Conservation (phyloP, 2,888 invertebrate species). For the Andrena bicolor region DNA sequence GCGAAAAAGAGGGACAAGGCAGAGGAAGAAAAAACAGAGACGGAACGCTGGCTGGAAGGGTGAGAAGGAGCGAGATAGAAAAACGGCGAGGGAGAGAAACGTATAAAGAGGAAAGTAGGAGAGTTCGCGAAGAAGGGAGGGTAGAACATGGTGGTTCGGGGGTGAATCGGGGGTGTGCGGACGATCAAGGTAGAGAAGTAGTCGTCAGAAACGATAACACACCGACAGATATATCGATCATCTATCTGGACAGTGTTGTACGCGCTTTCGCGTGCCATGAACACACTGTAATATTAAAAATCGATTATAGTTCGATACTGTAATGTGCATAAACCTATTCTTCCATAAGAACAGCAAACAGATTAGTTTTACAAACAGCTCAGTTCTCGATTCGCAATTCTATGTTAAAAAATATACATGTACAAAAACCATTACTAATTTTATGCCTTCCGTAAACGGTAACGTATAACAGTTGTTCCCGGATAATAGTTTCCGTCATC, state of each 20-base stretch:
- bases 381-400: conserved; percentile 38
- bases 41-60: conserved; percentile 27
- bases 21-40: conserved; percentile 35
- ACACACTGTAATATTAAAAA: conserved; percentile 19
- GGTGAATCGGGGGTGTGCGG: conserved; percentile 56
- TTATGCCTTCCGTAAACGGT: conserved; percentile 61
- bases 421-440: conserved; percentile 63
- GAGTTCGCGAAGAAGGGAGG: conserved; percentile 46
- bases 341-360: neutral
- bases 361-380: neutral
- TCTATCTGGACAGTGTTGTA: conserved; percentile 68
- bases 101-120: conserved; percentile 57
- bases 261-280: conserved; percentile 44
- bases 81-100: conserved; percentile 57
- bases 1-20: conserved; percentile 32
- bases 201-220: conserved; percentile 80
- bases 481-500: conserved; percentile 59
- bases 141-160: conserved; percentile 59
- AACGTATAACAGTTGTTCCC: conserved; percentile 59
- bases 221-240: conserved; percentile 80
- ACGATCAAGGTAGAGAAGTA: conserved; percentile 64
- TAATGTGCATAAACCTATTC: too few species aligned
- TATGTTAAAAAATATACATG: conserved; percentile 30
- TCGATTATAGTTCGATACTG: neutral
- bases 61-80: conserved; percentile 59